A percentile compares a stretch with the other conserved stretches of the same genome.
These are phyloP conservation scores for Marmota flaviventris DNA, from an alignment of 2,113 vertebrate genomes.

Conservation along the genomic window DNA sequence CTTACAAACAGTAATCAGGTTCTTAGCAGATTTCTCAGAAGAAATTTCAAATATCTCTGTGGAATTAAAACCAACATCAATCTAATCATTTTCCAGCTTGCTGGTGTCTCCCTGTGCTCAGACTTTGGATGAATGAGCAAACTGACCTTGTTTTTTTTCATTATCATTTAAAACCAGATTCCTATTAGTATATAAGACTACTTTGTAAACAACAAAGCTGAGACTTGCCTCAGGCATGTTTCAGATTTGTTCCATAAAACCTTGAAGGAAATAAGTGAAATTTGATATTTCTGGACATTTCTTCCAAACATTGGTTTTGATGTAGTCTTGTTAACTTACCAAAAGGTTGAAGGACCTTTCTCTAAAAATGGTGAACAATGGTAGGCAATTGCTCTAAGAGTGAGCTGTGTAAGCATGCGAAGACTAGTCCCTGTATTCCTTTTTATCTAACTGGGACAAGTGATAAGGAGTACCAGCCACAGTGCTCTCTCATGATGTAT, in stretches of 20 bases:
- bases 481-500: neutral
- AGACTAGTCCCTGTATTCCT: neutral
- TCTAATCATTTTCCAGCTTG: neutral
- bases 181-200: neutral
- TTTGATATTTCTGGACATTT: slow-evolving; percentile 14
- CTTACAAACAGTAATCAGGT: neutral
- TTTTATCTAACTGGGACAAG: neutral
- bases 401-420: neutral
- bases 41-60: slow-evolving; percentile 7
- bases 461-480: neutral
- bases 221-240: neutral
- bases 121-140: neutral
- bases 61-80: neutral
- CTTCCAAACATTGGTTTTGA: neutral
- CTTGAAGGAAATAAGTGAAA: neutral
- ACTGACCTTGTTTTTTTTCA: neutral
- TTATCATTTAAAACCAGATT: neutral
- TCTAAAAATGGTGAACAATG: neutral
- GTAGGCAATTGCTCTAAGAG: neutral
- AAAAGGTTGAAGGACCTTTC: slow-evolving; percentile 16
- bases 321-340: neutral
- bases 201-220: neutral
- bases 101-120: neutral
- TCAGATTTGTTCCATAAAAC: neutral
- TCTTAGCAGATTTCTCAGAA: slow-evolving; percentile 17